Evolutionary conservation across 2,797 vertebrate genomes (phyloP).

Genomic region (Anniella stebbinsi): DNA sequence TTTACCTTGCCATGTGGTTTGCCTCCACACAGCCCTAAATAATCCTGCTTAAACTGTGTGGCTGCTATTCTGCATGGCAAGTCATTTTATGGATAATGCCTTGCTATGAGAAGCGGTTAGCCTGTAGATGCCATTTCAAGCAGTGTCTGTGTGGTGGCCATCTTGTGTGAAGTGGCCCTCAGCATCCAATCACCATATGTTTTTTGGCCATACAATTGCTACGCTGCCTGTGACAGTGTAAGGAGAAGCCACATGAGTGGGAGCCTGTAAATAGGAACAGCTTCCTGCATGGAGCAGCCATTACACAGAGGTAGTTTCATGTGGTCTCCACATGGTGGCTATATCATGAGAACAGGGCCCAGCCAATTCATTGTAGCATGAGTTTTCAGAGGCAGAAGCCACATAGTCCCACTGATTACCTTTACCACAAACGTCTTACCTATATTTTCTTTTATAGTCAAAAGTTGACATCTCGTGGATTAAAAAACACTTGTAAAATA

Average conservation of each 20-base stretch:
- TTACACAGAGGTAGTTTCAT: background rate
- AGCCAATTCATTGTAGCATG: background rate
- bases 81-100: background rate
- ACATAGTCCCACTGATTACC: conserved; percentile 10
- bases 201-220: too few relatives aligned
- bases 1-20: conserved; percentile 3
- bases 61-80: background rate
- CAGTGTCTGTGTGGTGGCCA: background rate
- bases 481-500: conserved; percentile 62
- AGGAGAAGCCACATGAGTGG: background rate
- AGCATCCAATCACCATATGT: too few relatives aligned
- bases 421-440: conserved; percentile 17
- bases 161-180: too few relatives aligned
- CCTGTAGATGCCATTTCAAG: background rate
- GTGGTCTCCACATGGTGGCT: background rate
- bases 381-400: background rate
- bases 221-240: background rate
- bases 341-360: background rate
- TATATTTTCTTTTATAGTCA: too few relatives aligned
- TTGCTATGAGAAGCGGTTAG: conserved; percentile 1
- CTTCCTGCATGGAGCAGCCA: background rate
- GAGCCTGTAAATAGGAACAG: background rate
- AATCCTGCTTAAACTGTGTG: background rate
- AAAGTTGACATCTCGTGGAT: conserved; percentile 35
- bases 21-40: background rate